Evolutionary conservation across 2,113 vertebrate genomes (phyloP).

Genomic region (Chinchilla lanigera): DNA sequence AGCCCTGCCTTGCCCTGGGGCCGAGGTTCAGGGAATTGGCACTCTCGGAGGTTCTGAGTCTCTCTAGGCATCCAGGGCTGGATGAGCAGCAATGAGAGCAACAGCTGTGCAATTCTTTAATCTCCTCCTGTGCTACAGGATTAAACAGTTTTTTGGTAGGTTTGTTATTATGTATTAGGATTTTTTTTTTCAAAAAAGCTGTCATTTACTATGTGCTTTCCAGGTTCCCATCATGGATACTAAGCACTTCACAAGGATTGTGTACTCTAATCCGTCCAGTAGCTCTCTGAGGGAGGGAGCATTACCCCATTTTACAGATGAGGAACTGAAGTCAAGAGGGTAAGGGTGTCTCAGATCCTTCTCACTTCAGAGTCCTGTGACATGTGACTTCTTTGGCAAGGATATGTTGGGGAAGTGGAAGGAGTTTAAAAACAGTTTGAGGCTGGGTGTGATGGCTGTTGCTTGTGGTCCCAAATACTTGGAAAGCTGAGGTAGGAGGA

Average conservation of each 20-base stretch:
- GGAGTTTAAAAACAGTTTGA: not conserved
- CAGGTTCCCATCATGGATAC: not conserved
- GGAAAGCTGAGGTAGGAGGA: not conserved
- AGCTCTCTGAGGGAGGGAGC: not conserved
- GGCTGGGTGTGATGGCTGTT: not conserved
- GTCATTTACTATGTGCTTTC: not conserved
- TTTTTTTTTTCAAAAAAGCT: not conserved
- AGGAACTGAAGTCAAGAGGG: not conserved
- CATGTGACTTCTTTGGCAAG: not conserved
- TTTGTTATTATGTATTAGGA: slow-evolving; percentile 57
- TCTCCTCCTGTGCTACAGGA: slow-evolving; percentile 64
- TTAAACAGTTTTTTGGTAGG: slow-evolving; percentile 78
- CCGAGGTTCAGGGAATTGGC: slow-evolving; percentile 68
- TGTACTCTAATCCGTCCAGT: not conserved
- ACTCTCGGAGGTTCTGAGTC: slow-evolving; percentile 11
- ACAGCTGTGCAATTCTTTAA: slow-evolving; percentile 73
- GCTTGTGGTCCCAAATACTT: not conserved
- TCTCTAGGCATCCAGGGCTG: slow-evolving; percentile 58
- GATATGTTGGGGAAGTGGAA: not conserved
- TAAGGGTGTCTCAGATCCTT: not conserved
- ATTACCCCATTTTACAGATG: not conserved
- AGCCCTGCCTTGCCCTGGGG: slow-evolving; percentile 33
- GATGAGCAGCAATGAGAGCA: slow-evolving; percentile 39
- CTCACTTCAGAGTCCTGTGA: not conserved
- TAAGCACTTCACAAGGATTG: not conserved